Percentiles rank a stretch among this genome's conserved stretches.
Conservation (phyloP, 1,140 invertebrate genomes). For the Drosophila yakuba region DNA sequence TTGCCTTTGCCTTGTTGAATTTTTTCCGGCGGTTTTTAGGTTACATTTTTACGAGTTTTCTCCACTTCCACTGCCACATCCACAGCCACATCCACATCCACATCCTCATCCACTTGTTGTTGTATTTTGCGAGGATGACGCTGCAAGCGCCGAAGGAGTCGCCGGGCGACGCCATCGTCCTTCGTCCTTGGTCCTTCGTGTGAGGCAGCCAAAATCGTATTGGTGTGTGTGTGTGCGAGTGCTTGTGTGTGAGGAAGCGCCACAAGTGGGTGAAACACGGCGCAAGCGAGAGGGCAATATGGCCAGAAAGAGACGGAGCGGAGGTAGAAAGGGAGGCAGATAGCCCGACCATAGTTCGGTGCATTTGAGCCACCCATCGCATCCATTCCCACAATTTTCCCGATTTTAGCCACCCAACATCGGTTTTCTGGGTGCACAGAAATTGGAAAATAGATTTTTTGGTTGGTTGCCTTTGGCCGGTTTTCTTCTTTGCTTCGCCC, state of each 20-base stretch:
- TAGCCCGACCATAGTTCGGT: conserved; percentile 44
- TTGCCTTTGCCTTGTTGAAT: conserved; percentile 63
- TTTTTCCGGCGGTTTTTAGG: conserved; percentile 84
- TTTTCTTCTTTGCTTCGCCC: conserved; percentile 35
- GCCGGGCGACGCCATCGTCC: conserved; percentile 50
- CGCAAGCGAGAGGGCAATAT: conserved; percentile 23
- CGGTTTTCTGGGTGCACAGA: conserved; percentile 62
- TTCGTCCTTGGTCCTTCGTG: conserved; percentile 58
- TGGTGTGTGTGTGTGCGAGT: conserved; percentile 33
- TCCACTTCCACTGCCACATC: conserved; percentile 57
- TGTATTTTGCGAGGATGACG: conserved; percentile 51
- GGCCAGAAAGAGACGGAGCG: neutral
- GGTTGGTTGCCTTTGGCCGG: conserved; percentile 75
- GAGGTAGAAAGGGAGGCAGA: neutral
- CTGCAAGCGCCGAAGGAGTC: conserved; percentile 56
- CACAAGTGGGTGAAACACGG: conserved; percentile 69
- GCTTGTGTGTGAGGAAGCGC: conserved; percentile 59
- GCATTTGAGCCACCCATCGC: conserved; percentile 40
- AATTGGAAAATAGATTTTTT: conserved; percentile 84
- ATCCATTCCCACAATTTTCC: conserved; percentile 1
- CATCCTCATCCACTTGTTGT: conserved; percentile 54
- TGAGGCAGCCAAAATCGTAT: conserved; percentile 66
- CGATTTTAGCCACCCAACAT: conserved; percentile 7
- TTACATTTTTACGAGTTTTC: conserved; percentile 83
- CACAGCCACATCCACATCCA: conserved; percentile 13